A percentile compares a stretch with the other conserved stretches of the same genome.
phyloP scores from a whole-genome alignment of 2,888 invertebrate species.

The Tanytarsus gracilentus region DNA sequence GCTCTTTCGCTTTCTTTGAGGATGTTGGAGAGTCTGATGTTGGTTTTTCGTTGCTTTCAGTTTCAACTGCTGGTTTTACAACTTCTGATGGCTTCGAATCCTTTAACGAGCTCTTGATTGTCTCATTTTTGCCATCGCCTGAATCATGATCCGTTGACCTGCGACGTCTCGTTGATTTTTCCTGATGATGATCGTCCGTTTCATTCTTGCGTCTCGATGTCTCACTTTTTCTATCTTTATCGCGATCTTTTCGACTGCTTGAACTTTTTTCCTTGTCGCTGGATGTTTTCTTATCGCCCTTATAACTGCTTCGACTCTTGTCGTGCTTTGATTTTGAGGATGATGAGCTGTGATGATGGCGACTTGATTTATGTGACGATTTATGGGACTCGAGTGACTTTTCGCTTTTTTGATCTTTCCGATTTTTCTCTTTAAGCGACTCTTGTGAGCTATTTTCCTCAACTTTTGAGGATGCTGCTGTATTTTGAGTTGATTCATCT shows the following conservation, averaged over 20 bases:
- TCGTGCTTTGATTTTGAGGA: conserved; percentile 11
- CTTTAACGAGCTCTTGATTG: too few species aligned
- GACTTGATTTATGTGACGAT: background rate
- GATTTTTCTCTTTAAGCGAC: background rate
- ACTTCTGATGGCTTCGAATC: background rate
- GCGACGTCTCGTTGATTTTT: conserved; percentile 39
- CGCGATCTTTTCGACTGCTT: conserved; percentile 10
- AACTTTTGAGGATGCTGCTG: background rate
- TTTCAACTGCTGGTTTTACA: background rate
- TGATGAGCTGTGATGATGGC: background rate
- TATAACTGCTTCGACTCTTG: background rate
- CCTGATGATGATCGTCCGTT: conserved; percentile 11
- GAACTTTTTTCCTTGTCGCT: conserved; percentile 13
- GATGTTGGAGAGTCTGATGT: background rate
- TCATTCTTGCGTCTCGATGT: background rate
- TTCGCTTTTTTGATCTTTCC: background rate
- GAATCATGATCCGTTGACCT: conserved; percentile 73
- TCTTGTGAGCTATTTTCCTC: conserved; percentile 20
- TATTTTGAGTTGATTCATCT: conserved; percentile 9
- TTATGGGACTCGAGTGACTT: background rate
- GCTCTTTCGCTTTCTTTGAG: background rate
- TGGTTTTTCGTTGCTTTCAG: background rate
- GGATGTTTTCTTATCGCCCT: background rate
- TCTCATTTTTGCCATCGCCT: conserved; percentile 51
- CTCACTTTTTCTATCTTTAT: background rate